A percentile compares a stretch with the other conserved stretches of the same genome.
These are phyloP conservation scores for Sebastes matsubarae DNA, from an alignment of 2,797 vertebrate genomes.

Conservation along the genomic window DNA sequence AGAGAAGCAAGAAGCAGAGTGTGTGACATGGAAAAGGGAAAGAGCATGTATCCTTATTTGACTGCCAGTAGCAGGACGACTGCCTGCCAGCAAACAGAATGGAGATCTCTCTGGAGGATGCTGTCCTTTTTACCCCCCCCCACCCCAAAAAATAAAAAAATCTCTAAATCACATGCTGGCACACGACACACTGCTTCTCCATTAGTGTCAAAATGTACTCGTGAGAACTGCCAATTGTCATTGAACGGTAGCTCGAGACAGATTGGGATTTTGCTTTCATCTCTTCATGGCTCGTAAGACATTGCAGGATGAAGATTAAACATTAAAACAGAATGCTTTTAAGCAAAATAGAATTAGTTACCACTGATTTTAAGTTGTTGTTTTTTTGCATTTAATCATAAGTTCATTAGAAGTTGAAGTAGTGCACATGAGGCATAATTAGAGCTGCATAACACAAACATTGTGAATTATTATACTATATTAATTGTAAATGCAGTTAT, in stretches of 20 bases:
- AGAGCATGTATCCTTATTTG: constrained; percentile 47
- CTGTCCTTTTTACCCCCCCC: constrained; percentile 31
- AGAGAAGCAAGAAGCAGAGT: not conserved
- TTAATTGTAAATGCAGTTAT: not conserved
- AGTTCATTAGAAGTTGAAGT: not conserved
- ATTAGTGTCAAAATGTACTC: constrained; percentile 19
- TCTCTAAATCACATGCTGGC: constrained; percentile 29
- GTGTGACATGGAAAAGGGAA: constrained; percentile 21
- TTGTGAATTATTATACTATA: not conserved
- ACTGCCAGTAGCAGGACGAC: constrained; percentile 45
- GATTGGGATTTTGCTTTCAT: constrained; percentile 18
- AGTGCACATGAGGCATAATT: not conserved
- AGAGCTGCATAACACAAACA: not conserved
- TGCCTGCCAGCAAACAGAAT: constrained; percentile 38
- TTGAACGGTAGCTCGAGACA: not conserved
- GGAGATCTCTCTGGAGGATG: constrained; percentile 31
- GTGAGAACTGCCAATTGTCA: constrained; percentile 14
- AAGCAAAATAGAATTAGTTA: not conserved
- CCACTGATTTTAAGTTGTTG: not conserved
- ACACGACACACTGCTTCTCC: constrained; percentile 3
- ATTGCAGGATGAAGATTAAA: constrained; percentile 2
- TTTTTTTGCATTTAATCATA: not conserved
- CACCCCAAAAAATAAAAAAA: not conserved
- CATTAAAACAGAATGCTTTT: not conserved
- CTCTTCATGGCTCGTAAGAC: not conserved